Evolutionary conservation across 2,888 invertebrate genomes (phyloP).

Genomic region (Drosophila robusta): DNA sequence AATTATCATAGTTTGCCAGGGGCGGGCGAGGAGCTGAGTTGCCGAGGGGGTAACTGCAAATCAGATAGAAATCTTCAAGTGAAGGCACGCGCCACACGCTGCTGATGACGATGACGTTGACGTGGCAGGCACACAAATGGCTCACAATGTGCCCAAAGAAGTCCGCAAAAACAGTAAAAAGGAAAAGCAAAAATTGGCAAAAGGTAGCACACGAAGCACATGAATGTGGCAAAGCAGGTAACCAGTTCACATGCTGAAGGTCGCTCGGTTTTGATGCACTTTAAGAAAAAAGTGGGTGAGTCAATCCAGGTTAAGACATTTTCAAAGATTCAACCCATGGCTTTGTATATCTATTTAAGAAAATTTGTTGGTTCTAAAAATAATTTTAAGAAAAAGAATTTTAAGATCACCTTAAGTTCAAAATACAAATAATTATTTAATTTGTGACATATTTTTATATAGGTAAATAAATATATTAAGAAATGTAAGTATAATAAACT

Average conservation of each 20-base stretch:
- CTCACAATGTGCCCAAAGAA: slow-evolving; percentile 27
- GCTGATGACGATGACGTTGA: slow-evolving; percentile 31
- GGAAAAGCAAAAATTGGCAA: slow-evolving; percentile 16
- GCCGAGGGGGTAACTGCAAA: slow-evolving; percentile 25
- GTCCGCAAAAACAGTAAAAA: slow-evolving; percentile 3
- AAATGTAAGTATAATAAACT: no score
- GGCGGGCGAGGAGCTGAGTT: no score
- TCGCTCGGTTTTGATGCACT: not conserved
- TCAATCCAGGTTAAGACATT: no score
- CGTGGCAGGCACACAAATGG: slow-evolving; percentile 75
- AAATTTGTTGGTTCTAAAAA: not conserved
- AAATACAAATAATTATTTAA: no score
- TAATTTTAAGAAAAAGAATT: not conserved
- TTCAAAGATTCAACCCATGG: no score
- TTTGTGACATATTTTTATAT: no score
- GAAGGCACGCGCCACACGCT: slow-evolving; percentile 37
- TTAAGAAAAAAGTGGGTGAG: not conserved
- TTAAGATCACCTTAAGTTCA: no score
- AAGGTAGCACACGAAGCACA: slow-evolving; percentile 14
- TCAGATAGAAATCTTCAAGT: slow-evolving; percentile 57
- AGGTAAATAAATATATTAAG: no score
- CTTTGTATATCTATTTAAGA: no score
- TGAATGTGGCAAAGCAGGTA: slow-evolving; percentile 9
- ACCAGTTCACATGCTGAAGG: slow-evolving; percentile 6
- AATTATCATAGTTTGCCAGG: slow-evolving; percentile 54